phyloP scores from a whole-genome alignment of 2,888 invertebrate genomes.

The Protophormia terraenovae region DNA sequence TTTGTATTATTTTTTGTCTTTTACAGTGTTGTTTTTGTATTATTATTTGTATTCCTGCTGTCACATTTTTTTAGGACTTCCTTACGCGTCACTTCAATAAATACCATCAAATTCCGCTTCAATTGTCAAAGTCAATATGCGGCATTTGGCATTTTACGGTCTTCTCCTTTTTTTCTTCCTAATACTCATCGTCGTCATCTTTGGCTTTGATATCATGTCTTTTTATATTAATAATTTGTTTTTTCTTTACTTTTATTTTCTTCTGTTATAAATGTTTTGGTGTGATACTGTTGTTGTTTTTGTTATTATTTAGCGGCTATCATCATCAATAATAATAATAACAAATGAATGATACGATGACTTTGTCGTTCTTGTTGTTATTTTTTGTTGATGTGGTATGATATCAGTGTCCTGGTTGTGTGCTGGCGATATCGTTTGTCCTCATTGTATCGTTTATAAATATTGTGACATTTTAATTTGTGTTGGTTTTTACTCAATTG shows the following conservation, averaged over 20 bases:
- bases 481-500: neutral
- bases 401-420: neutral
- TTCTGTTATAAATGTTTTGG: neutral
- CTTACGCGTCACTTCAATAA: conserved; percentile 55
- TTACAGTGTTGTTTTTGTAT: neutral
- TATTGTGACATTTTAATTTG: conserved; percentile 52
- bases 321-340: conserved; percentile 36
- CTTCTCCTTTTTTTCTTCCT: neutral
- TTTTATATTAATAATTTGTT: conserved; percentile 1
- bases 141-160: conserved; percentile 50
- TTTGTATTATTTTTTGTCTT: neutral
- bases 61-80: conserved; percentile 53
- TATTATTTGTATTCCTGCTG: conserved; percentile 29
- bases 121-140: conserved; percentile 61
- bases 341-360: conserved; percentile 41
- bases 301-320: conserved; percentile 48
- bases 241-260: neutral
- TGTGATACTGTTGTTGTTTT: conserved; percentile 35
- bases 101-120: conserved; percentile 64
- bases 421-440: conserved; percentile 12
- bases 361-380: conserved; percentile 8
- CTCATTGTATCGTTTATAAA: conserved; percentile 40
- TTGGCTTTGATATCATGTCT: neutral
- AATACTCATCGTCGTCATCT: neutral
- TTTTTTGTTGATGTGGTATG: neutral